phyloP scores from a whole-genome alignment of 2,888 invertebrate genomes.

The Hemaris fuciformis region DNA sequence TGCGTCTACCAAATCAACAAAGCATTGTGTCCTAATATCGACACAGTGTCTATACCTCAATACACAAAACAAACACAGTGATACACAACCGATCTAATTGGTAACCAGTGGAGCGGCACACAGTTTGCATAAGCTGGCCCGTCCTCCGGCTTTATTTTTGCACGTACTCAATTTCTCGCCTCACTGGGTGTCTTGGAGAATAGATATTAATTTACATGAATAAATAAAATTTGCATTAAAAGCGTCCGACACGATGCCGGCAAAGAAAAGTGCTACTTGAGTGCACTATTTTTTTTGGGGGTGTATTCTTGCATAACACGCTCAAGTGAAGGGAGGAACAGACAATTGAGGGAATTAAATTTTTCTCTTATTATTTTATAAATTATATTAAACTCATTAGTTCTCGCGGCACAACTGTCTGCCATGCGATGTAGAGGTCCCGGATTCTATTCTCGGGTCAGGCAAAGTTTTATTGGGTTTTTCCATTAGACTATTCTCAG shows the following conservation, averaged over 20 bases:
- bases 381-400: too few relatives aligned
- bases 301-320: not conserved
- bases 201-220: constrained; percentile 82
- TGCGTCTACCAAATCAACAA: not conserved
- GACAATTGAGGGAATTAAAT: not conserved
- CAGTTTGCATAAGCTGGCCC: constrained; percentile 65
- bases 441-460: too few relatives aligned
- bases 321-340: not conserved
- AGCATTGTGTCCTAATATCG: not conserved
- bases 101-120: constrained; percentile 49
- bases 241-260: constrained; percentile 58
- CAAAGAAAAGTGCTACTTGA: constrained; percentile 61
- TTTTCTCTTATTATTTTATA: not conserved
- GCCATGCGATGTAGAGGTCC: too few relatives aligned
- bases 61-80: constrained; percentile 37
- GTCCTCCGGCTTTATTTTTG: constrained; percentile 71
- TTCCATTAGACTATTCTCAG: too few relatives aligned
- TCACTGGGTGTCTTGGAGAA: constrained; percentile 73
- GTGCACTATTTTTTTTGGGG: constrained; percentile 40
- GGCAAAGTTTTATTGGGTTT: too few relatives aligned
- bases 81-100: constrained; percentile 56
- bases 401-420: too few relatives aligned
- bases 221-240: constrained; percentile 81
- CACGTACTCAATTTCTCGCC: constrained; percentile 80
- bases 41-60: constrained; percentile 1